Evolutionary conservation across 2,113 vertebrate species (phyloP).

Genomic region (Pedionomus torquatus): DNA sequence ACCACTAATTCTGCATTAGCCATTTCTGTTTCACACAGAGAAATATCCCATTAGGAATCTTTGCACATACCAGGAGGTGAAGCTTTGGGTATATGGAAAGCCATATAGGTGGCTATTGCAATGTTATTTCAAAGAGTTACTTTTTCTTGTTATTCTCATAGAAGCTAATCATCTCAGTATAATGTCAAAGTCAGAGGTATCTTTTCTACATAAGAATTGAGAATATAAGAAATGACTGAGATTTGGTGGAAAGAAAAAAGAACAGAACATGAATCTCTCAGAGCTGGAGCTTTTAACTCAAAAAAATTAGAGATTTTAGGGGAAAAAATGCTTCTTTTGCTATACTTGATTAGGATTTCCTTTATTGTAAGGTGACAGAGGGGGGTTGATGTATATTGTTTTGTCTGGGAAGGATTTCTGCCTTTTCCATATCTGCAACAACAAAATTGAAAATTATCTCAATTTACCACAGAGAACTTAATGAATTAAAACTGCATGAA

Average conservation of each 20-base stretch:
- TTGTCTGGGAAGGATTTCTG: not conserved
- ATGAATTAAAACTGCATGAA: not conserved
- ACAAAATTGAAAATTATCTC: slow-evolving; percentile 29
- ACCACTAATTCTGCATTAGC: not conserved
- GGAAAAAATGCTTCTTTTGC: not conserved
- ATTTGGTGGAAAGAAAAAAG: not conserved
- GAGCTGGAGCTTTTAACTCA: not conserved
- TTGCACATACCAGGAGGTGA: not conserved
- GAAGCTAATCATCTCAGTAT: not conserved
- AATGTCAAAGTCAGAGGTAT: not conserved
- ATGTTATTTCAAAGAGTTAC: not conserved
- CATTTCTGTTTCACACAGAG: not conserved
- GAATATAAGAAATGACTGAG: not conserved
- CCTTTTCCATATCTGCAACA: not conserved
- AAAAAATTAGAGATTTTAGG: not conserved
- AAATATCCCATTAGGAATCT: not conserved
- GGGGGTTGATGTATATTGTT: slow-evolving; percentile 31
- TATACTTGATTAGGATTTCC: not conserved
- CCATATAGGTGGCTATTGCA: not conserved
- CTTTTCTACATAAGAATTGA: not conserved
- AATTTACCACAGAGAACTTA: slow-evolving; percentile 14
- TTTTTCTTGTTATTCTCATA: not conserved
- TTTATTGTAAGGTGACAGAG: not conserved
- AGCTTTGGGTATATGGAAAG: not conserved
- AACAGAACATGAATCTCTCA: not conserved